Percentiles rank a stretch among this genome's conserved stretches.
Conservation (phyloP, 1,140 invertebrate species). For the Drosophila sucinea region DNA sequence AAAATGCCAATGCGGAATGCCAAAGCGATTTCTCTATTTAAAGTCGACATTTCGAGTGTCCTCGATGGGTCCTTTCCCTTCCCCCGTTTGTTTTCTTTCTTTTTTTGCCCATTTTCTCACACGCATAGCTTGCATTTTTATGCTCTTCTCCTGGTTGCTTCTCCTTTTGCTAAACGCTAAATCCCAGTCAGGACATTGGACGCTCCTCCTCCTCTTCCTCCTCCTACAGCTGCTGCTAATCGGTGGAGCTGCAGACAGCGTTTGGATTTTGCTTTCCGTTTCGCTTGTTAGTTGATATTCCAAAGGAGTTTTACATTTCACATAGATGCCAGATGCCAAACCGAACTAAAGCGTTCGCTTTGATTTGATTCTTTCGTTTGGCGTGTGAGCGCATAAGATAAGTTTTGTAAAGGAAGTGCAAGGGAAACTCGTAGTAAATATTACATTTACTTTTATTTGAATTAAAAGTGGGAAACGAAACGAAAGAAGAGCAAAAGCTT, state of each 20-base stretch:
- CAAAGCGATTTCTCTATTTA: conserved; percentile 70
- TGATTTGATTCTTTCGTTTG: conserved; percentile 6
- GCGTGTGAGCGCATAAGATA: background rate
- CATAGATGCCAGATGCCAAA: conserved; percentile 11
- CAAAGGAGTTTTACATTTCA: conserved; percentile 57
- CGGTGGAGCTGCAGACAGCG: conserved; percentile 5
- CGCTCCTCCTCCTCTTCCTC: background rate
- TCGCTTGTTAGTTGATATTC: conserved; percentile 59
- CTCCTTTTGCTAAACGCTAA: conserved; percentile 18
- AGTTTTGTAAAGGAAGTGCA: background rate
- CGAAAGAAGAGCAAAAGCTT: conserved; percentile 1
- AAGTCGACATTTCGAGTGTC: conserved; percentile 54
- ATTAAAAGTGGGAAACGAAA: background rate
- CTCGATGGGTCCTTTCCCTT: conserved; percentile 26
- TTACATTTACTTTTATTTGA: conserved; percentile 3
- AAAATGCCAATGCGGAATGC: conserved; percentile 35
- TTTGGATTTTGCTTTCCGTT: background rate
- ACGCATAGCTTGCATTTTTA: conserved; percentile 67
- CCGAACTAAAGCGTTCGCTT: background rate
- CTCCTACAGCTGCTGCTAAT: conserved; percentile 18
- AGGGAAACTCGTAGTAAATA: background rate
- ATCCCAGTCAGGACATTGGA: conserved; percentile 37
- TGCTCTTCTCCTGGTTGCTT: conserved; percentile 10
- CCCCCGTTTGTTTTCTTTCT: conserved; percentile 8
- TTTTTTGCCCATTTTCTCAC: conserved; percentile 50